Evolutionary conservation across 2,113 vertebrate species (phyloP).

Genomic region (Zosterops japonicus): DNA sequence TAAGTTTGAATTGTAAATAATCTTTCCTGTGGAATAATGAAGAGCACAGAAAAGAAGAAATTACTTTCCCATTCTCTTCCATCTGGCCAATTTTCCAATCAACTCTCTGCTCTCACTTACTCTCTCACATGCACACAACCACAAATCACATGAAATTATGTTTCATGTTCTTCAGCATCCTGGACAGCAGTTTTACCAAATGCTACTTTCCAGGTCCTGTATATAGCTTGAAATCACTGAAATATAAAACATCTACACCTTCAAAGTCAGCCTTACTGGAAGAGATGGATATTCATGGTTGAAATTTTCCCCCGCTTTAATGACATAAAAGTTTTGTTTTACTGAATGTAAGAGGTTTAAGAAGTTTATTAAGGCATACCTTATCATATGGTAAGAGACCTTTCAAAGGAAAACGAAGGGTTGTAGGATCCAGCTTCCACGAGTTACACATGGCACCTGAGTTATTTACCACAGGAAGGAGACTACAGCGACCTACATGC

Average conservation of each 20-base stretch:
- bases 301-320: neutral
- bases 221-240: neutral
- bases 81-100: neutral
- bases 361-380: conserved; percentile 70
- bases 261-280: neutral
- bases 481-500: conserved; percentile 89
- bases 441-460: conserved; percentile 98
- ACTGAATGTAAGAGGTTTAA: neutral
- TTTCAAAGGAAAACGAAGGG: conserved; percentile 93
- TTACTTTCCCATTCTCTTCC: neutral
- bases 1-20: neutral
- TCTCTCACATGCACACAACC: neutral
- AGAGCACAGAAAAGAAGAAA: neutral
- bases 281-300: neutral
- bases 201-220: neutral
- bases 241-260: neutral
- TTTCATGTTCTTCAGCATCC: neutral
- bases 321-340: neutral
- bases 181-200: neutral
- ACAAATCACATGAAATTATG: neutral
- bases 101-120: neutral
- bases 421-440: conserved; percentile 96
- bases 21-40: neutral
- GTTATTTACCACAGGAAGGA: conserved; percentile 97
- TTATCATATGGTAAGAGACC: conserved; percentile 97